Percentiles rank a stretch among this genome's conserved stretches.
Evolutionary conservation across 2,113 vertebrate species (phyloP).

Genomic region (Barnardius zonarius): DNA sequence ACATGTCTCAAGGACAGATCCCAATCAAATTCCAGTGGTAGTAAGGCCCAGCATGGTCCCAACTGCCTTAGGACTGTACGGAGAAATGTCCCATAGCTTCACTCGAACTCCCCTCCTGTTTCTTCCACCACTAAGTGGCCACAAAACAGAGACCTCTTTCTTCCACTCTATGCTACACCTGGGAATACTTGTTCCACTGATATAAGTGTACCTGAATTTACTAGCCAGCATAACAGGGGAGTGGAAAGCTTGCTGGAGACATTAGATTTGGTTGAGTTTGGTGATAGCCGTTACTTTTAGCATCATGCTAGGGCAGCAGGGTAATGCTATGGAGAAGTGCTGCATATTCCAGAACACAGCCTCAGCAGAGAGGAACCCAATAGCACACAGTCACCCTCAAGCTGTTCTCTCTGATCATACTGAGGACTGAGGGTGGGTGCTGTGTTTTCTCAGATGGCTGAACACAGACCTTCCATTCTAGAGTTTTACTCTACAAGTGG

Average conservation of each 20-base stretch:
- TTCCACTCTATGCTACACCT: background rate
- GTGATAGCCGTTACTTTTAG: background rate
- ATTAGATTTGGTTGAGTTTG: background rate
- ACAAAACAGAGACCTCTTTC: background rate
- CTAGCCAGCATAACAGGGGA: background rate
- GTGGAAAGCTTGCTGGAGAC: background rate
- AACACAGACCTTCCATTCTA: background rate
- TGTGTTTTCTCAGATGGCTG: background rate
- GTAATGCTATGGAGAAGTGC: background rate
- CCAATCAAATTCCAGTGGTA: background rate
- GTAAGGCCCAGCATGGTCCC: background rate
- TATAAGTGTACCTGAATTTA: background rate
- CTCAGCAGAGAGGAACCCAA: background rate
- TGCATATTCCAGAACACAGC: background rate
- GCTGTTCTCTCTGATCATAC: background rate
- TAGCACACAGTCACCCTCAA: background rate
- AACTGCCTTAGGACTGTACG: background rate
- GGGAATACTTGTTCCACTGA: background rate
- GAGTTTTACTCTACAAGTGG: background rate
- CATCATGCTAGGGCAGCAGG: background rate
- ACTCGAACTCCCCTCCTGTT: background rate
- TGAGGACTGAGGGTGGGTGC: background rate
- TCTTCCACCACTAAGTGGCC: background rate
- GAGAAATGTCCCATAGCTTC: background rate
- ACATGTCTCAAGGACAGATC: background rate